phyloP scores from a whole-genome alignment of 2,888 invertebrate species.

The Cyaniris semiargus region DNA sequence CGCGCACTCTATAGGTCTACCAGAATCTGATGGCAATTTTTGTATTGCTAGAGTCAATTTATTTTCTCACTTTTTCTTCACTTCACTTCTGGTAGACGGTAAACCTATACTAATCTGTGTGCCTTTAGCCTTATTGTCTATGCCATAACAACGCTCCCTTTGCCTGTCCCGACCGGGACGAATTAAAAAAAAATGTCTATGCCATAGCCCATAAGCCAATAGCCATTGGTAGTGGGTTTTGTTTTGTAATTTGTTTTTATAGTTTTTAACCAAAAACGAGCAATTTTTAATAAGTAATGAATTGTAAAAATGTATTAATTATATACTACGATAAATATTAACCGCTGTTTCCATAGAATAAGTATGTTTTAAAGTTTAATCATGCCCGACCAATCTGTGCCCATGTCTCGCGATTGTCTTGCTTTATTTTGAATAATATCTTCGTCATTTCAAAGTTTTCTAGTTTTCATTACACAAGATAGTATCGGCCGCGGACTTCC shows the following conservation, averaged over 20 bases:
- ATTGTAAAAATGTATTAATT: not conserved
- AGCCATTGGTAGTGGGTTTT: not conserved
- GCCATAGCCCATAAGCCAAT: too few relatives aligned
- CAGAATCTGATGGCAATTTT: too few relatives aligned
- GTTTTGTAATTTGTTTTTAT: not conserved
- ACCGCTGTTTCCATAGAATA: not conserved
- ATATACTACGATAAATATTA: not conserved
- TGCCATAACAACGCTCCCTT: too few relatives aligned
- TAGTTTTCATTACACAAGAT: not conserved
- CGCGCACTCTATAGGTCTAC: too few relatives aligned
- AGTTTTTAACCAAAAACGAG: not conserved
- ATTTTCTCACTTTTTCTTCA: too few relatives aligned
- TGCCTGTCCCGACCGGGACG: too few relatives aligned
- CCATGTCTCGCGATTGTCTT: not conserved
- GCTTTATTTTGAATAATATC: not conserved
- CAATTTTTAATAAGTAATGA: not conserved
- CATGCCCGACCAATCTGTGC: not conserved
- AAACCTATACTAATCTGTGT: too few relatives aligned
- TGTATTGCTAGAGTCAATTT: too few relatives aligned
- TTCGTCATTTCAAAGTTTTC: not conserved
- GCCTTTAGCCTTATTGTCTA: too few relatives aligned
- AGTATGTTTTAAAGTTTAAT: not conserved
- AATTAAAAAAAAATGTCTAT: too few relatives aligned
- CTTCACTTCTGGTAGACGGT: too few relatives aligned
- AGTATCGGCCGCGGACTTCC: conserved; percentile 48